Evolutionary conservation across 2,888 invertebrate genomes (phyloP), one percentile per base, ranked within the genome.

Genomic region (Polydrusus pterygomalis): DNA sequence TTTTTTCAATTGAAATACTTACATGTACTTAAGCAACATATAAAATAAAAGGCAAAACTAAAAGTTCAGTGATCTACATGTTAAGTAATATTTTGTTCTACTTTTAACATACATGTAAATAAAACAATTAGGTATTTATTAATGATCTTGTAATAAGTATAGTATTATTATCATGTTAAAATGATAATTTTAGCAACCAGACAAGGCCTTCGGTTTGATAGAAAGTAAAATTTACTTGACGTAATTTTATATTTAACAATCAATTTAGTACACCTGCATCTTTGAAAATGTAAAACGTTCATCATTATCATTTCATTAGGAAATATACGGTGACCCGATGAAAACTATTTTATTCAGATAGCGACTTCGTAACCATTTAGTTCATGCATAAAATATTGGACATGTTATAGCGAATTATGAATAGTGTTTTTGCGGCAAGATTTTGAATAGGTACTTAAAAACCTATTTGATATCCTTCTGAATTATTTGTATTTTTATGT

Each of bases 301-400:
- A 7, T 8, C 47, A 54, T 56, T 68, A 68, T 56, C 56, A 54
- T 43, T 68, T 68, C 54, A 68, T 68, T 43, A 56, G 56, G 40
- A 11, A 54, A 68, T 54, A 54, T 34, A 34, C 15, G 49, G 30
- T 34, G 49, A 49, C 34, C 49, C 34, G 17, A 25, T 11, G 65
- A 65, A 34, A 65, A 25, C 25, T 5, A 25, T 25, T 5, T 25
- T 25, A 25, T 25, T 25, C 25, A 25, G n/a, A 25, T 25, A 25
- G 25, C 5, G 25, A 25, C 5, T 25, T 25, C 1, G 25, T 25
- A 3, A 25, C n/a, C n/a, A n/a, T n/a, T n/a, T n/a, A n/a, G n/a
- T n/a, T n/a, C n/a, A n/a, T n/a, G n/a, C n/a, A n/a, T n/a, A n/a
- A n/a, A n/a, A n/a, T n/a, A n/a, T n/a, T n/a, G n/a, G n/a, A n/a